Conservation (phyloP, 2,888 invertebrate species). For the Cryptus viduatorius region DNA sequence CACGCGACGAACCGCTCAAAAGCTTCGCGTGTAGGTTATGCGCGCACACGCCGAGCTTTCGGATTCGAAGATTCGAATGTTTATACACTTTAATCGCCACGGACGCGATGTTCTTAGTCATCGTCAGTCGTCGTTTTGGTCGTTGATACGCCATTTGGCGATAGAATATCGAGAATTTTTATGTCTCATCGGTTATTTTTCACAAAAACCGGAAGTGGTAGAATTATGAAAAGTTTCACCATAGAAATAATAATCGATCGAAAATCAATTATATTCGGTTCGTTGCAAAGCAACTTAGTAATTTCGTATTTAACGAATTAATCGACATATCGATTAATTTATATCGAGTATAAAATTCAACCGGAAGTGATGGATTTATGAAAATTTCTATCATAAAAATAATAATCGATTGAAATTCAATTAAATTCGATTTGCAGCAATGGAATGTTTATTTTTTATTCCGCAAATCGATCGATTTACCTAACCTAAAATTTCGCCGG, state of each 20-base stretch:
- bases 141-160: neutral
- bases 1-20: constrained; percentile 3
- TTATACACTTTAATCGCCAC: constrained; percentile 13
- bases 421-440: neutral
- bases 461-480: neutral
- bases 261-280: neutral
- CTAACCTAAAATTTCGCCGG: neutral
- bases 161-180: constrained; percentile 1
- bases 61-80: constrained; percentile 1
- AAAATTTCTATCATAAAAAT: too few relatives aligned
- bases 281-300: neutral
- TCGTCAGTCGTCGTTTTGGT: constrained; percentile 4
- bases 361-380: too few relatives aligned
- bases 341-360: neutral
- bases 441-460: too few relatives aligned
- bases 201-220: neutral
- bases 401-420: too few relatives aligned
- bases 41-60: neutral
- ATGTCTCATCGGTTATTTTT: neutral
- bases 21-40: neutral
- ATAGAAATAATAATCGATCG: too few relatives aligned
- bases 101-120: constrained; percentile 17
- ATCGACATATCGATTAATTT: neutral
- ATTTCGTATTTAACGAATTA: neutral
- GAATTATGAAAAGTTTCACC: neutral